Evolutionary conservation across 1,140 invertebrate genomes (phyloP).

Genomic region (Helicoverpa zea): DNA sequence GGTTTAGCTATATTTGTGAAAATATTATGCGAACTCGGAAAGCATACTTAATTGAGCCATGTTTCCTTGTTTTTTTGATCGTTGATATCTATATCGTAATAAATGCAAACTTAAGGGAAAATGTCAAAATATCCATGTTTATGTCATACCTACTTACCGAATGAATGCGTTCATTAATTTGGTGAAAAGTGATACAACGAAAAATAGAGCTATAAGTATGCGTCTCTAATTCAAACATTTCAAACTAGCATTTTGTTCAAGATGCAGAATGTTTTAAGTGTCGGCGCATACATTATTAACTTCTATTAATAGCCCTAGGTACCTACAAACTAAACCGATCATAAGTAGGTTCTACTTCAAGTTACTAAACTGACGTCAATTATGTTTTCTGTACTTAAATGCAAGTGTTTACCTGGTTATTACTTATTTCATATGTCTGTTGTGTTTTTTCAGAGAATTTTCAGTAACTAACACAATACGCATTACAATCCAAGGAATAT

Average conservation of each 20-base stretch:
- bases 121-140: not conserved
- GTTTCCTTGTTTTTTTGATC: not conserved
- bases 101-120: not conserved
- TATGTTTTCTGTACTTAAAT: conserved; percentile 15
- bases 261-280: too few species aligned
- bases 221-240: not conserved
- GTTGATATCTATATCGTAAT: not conserved
- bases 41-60: not conserved
- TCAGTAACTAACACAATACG: not conserved
- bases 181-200: too few species aligned
- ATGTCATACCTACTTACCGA: too few species aligned
- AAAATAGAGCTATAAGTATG: not conserved
- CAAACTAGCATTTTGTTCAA: too few species aligned
- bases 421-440: not conserved
- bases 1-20: not conserved
- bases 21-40: not conserved
- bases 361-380: not conserved
- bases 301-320: not conserved
- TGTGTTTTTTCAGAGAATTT: conserved; percentile 28
- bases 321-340: too few species aligned
- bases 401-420: not conserved
- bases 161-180: too few species aligned
- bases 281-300: not conserved
- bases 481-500: conserved; percentile 33
- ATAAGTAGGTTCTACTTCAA: not conserved